phyloP scores from a whole-genome alignment of 2,797 vertebrate species.

The Sebastes minor region DNA sequence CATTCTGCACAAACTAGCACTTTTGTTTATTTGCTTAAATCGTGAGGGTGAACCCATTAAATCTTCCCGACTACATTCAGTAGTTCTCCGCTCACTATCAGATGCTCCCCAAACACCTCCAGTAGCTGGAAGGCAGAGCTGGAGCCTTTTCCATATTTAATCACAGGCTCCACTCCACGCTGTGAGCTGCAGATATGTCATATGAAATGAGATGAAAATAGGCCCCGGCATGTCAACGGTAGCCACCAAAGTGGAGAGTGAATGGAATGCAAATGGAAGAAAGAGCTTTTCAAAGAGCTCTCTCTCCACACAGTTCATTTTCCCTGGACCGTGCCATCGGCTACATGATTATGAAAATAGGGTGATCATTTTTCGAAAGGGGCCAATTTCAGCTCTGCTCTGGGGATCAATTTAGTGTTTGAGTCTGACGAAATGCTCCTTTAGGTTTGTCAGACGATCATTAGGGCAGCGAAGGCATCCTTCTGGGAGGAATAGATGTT shows the following conservation, averaged over 20 bases:
- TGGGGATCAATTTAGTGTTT: conserved; percentile 3
- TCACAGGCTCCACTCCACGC: neutral
- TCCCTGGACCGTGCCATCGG: neutral
- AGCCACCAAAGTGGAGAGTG: neutral
- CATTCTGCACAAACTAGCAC: neutral
- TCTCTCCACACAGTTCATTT: neutral
- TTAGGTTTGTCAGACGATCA: neutral
- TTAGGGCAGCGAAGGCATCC: neutral
- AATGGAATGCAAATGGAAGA: conserved; percentile 26
- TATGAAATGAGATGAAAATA: conserved; percentile 12
- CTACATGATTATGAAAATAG: conserved; percentile 24
- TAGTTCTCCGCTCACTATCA: neutral
- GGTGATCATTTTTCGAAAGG: neutral
- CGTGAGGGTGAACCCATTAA: neutral
- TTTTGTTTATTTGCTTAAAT: neutral
- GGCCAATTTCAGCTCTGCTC: conserved; percentile 11
- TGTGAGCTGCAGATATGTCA: conserved; percentile 1
- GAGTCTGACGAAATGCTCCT: conserved; percentile 1
- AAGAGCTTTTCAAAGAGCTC: neutral
- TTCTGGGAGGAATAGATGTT: neutral
- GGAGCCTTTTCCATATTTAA: conserved; percentile 8
- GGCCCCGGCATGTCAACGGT: neutral
- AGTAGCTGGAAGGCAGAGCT: neutral
- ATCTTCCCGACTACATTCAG: neutral
- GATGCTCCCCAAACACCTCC: neutral